Conservation (phyloP, 2,888 invertebrate genomes). For the Lithophane semibrunnea region DNA sequence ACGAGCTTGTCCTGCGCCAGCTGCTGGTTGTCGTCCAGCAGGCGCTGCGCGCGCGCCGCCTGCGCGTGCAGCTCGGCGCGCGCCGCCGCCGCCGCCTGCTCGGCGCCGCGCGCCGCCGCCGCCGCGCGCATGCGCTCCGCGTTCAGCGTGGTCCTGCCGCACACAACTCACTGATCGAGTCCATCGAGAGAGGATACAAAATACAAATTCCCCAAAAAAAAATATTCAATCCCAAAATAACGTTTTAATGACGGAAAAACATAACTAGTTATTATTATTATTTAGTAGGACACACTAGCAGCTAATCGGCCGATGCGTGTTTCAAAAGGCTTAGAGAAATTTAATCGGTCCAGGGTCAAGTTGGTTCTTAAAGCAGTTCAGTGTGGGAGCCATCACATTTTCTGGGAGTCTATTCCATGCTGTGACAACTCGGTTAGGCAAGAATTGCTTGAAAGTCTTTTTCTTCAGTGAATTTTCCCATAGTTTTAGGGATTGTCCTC, state of each 20-base stretch:
- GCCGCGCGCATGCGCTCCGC: constrained; percentile 92
- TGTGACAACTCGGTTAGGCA: neutral
- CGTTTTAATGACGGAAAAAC: too few species aligned
- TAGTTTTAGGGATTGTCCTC: neutral
- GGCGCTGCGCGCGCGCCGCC: constrained; percentile 91
- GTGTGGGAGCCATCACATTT: neutral
- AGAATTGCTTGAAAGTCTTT: neutral
- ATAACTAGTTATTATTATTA: neutral
- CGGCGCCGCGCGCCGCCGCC: constrained; percentile 89
- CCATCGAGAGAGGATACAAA: neutral
- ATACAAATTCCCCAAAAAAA: neutral
- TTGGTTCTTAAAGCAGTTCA: neutral
- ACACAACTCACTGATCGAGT: neutral
- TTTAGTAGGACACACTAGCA: neutral
- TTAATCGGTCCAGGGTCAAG: neutral
- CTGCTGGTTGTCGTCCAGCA: constrained; percentile 91
- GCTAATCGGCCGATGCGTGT: neutral
- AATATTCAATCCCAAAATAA: neutral
- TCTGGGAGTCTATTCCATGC: neutral
- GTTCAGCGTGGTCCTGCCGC: constrained; percentile 82
- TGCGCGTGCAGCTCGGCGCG: constrained; percentile 92
- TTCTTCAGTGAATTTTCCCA: neutral
- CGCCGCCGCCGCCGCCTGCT: constrained; percentile 90
- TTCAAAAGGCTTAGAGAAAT: neutral
- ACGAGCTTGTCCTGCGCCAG: constrained; percentile 91